Evolutionary conservation across 2,888 invertebrate species (phyloP), one percentile per base, ranked within the genome.

Genomic region (Dione vanillae): DNA sequence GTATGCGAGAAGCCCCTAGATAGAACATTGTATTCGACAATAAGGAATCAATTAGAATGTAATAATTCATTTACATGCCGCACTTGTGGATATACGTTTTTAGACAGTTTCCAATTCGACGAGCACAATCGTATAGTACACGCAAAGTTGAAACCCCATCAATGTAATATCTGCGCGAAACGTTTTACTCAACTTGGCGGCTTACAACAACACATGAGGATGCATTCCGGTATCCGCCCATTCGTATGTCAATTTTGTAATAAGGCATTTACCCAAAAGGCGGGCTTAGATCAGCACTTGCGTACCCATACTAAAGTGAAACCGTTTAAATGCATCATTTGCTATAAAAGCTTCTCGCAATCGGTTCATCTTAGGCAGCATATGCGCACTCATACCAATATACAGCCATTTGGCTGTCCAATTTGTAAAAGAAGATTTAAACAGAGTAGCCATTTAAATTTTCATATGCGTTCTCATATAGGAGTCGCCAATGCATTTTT

Each of bases 311-410:
- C 92, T 0, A 92, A 93, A 79, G 85, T 92, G 37, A 92, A 93
- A 65, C 93, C 93, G 0, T 93, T 91, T 73, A 88, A 86, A 70
- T 94, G 93, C 75, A 88, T 93, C 0, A 86, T 94, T 70, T 94
- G 93, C 73, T 84, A 82, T 72, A 92, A 92, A 72, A 86, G 89
- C 59, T 94, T 94, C 76, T 92, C 93, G 0, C 93, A 93, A 70
- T 92, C 93, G 0, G 92, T 93, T 1, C 93, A 93, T 71, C 81
- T 94, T 45, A 82, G 89, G 1, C 93, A 94, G 76, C 93, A 93
- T 77, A 93, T 94, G 93, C 82, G 93, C 0, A 92, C 92, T 0
- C 93, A 94, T 74, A 93, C 93, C 0, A 93, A 92, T 75, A 92
- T 93, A 59, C 93, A 93, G 74, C 93, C 93, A 0, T 94, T 93